phyloP scores from a whole-genome alignment of 2,797 vertebrate genomes.

The Cephalopachus bancanus region DNA sequence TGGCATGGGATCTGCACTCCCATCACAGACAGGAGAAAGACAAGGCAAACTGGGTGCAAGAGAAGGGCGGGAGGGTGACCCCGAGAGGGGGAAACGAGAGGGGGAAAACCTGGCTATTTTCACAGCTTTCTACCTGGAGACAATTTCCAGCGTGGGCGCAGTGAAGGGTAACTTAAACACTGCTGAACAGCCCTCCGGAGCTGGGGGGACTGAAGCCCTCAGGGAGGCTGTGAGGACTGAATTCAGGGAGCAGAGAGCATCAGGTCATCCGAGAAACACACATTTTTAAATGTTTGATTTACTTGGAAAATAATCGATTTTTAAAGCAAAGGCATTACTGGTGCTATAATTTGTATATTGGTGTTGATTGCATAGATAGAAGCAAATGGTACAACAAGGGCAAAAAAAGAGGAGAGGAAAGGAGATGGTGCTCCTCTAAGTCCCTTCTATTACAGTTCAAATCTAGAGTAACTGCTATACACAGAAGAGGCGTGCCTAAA shows the following conservation, averaged over 20 bases:
- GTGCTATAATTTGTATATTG: background rate
- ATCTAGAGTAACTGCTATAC: background rate
- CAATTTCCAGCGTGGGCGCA: background rate
- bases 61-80: background rate
- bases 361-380: background rate
- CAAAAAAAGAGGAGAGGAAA: background rate
- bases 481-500: background rate
- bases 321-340: background rate
- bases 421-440: background rate
- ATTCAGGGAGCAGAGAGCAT: background rate
- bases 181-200: background rate
- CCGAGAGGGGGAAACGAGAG: background rate
- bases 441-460: background rate
- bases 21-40: background rate
- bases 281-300: background rate
- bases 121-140: background rate
- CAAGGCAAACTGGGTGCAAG: background rate
- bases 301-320: background rate
- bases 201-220: background rate
- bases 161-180: background rate
- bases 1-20: background rate
- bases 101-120: background rate
- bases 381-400: background rate
- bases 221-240: background rate
- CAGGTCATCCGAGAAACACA: background rate